phyloP scores from a whole-genome alignment of 2,113 vertebrate species.

The Blennius ocellaris region DNA sequence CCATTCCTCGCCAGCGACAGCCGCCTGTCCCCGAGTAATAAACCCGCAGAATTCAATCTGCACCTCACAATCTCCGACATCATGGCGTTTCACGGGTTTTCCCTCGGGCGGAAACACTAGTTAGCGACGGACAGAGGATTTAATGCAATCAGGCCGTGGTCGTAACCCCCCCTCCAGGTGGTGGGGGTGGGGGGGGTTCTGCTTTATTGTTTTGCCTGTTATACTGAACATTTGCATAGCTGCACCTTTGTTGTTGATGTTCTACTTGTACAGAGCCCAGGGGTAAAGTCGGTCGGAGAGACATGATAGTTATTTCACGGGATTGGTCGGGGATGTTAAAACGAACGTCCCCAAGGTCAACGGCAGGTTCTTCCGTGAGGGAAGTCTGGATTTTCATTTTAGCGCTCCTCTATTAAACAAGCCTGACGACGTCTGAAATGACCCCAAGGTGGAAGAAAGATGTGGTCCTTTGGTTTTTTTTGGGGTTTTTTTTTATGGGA shows the following conservation, averaged over 20 bases:
- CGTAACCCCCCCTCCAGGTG: constrained; percentile 51
- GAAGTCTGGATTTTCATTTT: constrained; percentile 55
- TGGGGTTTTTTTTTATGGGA: not conserved
- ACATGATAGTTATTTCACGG: constrained; percentile 54
- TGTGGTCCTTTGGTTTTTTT: not conserved
- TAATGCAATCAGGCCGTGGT: constrained; percentile 68
- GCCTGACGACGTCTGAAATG: constrained; percentile 29
- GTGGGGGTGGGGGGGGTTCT: constrained; percentile 3
- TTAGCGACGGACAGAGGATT: constrained; percentile 43
- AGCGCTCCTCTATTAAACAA: constrained; percentile 37
- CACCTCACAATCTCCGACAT: constrained; percentile 40
- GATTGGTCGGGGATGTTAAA: constrained; percentile 40
- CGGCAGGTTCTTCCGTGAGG: constrained; percentile 29
- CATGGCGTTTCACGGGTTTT: constrained; percentile 46
- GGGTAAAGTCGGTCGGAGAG: constrained; percentile 24
- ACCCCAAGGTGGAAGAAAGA: constrained; percentile 7
- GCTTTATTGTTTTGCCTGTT: constrained; percentile 70
- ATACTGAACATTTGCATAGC: constrained; percentile 65
- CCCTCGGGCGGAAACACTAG: constrained; percentile 28
- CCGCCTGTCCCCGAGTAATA: constrained; percentile 31
- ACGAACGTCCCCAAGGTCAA: constrained; percentile 63
- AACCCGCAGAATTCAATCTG: constrained; percentile 54
- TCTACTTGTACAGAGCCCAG: constrained; percentile 51
- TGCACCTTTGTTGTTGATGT: constrained; percentile 59
- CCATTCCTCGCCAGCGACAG: constrained; percentile 29